phyloP scores from a whole-genome alignment of 2,888 invertebrate genomes.

The Oscheius sp. region DNA sequence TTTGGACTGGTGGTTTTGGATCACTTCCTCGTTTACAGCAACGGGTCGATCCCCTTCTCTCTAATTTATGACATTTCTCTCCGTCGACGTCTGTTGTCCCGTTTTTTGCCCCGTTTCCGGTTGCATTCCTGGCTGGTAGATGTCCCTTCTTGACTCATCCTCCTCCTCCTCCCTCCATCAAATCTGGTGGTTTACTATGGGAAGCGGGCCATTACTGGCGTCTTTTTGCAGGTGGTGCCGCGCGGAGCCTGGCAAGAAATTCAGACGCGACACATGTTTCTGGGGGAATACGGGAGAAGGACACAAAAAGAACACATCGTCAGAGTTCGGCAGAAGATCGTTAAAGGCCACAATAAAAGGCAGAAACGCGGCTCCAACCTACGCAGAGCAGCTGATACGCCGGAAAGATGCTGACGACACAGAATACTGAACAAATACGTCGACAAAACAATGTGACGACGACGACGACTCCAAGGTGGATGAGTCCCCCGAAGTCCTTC shows the following conservation, averaged over 20 bases:
- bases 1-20: too few species aligned
- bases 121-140: not conserved
- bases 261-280: not conserved
- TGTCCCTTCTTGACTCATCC: not conserved
- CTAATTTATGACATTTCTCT: conserved; percentile 21
- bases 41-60: conserved; percentile 5
- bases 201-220: not conserved
- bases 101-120: conserved; percentile 3
- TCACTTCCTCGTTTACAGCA: conserved; percentile 26
- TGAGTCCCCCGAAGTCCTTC: too few species aligned
- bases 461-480: too few species aligned
- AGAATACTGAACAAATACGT: too few species aligned
- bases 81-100: conserved; percentile 10
- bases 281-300: not conserved
- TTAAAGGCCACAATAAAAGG: not conserved
- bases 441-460: too few species aligned
- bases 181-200: conserved; percentile 11
- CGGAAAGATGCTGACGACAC: too few species aligned
- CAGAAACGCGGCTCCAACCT: not conserved
- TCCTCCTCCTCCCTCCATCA: not conserved
- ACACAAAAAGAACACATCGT: not conserved
- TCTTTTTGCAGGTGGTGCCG: not conserved
- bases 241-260: not conserved
- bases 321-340: not conserved
- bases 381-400: not conserved